Base-by-base conservation (phyloP, 1,140 invertebrate genomes). In the Proales similis region DNA sequence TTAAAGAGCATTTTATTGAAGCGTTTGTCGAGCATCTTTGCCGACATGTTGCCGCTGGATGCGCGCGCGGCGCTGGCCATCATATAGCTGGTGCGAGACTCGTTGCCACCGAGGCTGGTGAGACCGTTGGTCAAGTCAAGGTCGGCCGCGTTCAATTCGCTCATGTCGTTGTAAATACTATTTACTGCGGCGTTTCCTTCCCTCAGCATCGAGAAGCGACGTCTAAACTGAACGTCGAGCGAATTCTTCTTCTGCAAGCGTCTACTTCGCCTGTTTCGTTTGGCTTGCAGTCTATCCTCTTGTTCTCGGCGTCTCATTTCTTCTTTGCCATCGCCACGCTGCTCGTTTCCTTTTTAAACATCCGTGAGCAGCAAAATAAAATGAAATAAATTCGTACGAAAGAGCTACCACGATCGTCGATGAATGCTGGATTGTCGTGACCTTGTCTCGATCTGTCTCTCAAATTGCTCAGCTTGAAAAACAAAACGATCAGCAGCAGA, bases 391-490 rank as follows among this genome's bases (percentile, higher is more conserved):
- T 17, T 47, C n/a, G 26, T 47, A 29, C 32, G 6, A 1, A 9
- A 20, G 38, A 36, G 12, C 29, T 53, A 53, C 48, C 53, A 27
- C 36, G 30, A 46, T 62, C 57, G 36, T 62, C 43, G 12, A 46
- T 32, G 48, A 62, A 62, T 46, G 57, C 57, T 27, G 39, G 39
- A 46, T 62, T 62, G 48, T 62, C 57, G 48, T 46, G 39, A 29
- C 57, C 57, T 33, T 47, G 57, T 62, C 48, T 47, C 2, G 48
- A 24, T 12, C 43, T 26, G 26, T 62, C 42, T 42, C 51, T 57
- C 51, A 57, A 42, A 42, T 57, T 42, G 32, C 45, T 57, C 36
- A 42, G 33, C 51, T 57, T 14, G 32, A 19, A 42, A 42, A 24
- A 60, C n/a, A 47, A 47, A 30, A 32, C 4, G 33, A 20, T 30